phyloP scores from a whole-genome alignment of 2,888 invertebrate genomes.

The Archaeoteleia sp. region DNA sequence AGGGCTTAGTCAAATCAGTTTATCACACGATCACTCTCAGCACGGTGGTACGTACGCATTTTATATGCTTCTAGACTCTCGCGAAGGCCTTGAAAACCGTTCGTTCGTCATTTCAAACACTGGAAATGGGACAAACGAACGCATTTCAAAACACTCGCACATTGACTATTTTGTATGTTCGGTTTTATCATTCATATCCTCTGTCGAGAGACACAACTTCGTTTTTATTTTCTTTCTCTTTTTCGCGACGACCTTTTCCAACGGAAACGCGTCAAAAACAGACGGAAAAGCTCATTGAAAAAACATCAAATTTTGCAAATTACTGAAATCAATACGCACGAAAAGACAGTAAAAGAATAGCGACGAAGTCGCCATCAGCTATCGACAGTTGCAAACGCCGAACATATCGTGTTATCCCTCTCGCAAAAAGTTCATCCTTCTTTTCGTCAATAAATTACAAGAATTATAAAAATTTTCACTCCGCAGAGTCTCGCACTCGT shows the following conservation, averaged over 20 bases:
- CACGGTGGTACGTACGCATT: constrained; percentile 66
- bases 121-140: no score
- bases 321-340: no score
- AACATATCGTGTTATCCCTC: constrained; percentile 32
- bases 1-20: constrained; percentile 72
- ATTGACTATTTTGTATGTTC: no score
- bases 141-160: not conserved
- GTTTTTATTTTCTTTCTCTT: no score
- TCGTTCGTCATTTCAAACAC: not conserved
- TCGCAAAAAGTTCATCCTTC: constrained; percentile 25
- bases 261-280: no score
- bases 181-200: no score
- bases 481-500: constrained; percentile 38
- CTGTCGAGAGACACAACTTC: no score
- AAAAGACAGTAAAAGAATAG: no score
- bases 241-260: no score
- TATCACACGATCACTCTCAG: constrained; percentile 72
- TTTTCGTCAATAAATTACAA: constrained; percentile 54
- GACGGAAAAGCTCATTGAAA: no score
- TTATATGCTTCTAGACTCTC: constrained; percentile 14
- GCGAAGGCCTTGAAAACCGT: constrained; percentile 6
- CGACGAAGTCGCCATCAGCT: constrained; percentile 10
- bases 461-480: constrained; percentile 52
- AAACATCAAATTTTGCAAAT: no score
- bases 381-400: no score